Base-by-base conservation (phyloP, 2,113 vertebrate genomes). In the Stegastes partitus region DNA sequence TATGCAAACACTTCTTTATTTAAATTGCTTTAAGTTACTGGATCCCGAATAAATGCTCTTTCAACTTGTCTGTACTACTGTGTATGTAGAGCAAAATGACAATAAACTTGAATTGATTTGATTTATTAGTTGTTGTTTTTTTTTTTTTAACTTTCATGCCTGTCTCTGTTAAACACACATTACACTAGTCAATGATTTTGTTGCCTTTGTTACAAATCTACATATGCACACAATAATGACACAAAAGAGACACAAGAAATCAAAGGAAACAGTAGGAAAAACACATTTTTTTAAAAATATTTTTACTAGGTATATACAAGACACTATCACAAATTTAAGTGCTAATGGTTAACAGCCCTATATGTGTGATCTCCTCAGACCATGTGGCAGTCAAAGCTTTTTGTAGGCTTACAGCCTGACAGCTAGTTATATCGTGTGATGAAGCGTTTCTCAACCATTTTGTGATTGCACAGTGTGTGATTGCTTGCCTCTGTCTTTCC, bases 401-500 rank as follows among this genome's bases (percentile, higher is more conserved):
- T 81, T 71, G 83, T 45, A 79, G 78, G 44, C 68, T 67, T 69
- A 34, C 7, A 34, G 45, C 58, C 68, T 77, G 83, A 86, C 78
- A 82, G 78, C 31, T 51, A 51, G 34, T 84, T 79, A 82, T 31
- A 82, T 56, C 42, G 50, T 81, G 72, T 87, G 82, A 85, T 81
- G 73, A 81, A 88, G 82, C 63, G 50, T 83, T 83, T 72, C 79
- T 75, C 26, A 0, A 72, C 78, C 83, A 74, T 56, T 84, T 77
- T 75, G 75, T 88, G 78, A 86, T 86, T 79, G 81, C 71, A 56
- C 67, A 59, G 68, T 82, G 74, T 74, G 80, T 82, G 77, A 85
- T 86, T 87, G 80, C 73, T 82, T 85, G 77, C 77, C 55, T 83
- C 58, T 77, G 77, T 89, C 74, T 90, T 73, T 83, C 54, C 63